These are phyloP conservation scores for Oreohelix idahoensis DNA, from an alignment of 1,140 invertebrate genomes.

Conservation along the genomic window DNA sequence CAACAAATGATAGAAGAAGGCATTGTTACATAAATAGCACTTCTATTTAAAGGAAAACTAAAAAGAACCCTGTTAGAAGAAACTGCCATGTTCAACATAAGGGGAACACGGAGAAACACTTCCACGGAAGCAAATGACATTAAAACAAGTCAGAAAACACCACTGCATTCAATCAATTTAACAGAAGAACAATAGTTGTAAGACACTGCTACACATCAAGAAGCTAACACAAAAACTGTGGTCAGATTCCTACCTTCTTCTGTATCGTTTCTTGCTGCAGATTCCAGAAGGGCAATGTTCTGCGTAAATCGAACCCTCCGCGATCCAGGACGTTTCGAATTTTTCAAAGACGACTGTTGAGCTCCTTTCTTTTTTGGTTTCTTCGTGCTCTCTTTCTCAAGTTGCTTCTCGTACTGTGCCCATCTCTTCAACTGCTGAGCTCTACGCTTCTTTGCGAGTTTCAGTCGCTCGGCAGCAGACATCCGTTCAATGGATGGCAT, in stretches of 20 bases:
- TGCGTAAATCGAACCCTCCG: slow-evolving; percentile 86
- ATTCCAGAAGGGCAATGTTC: slow-evolving; percentile 93
- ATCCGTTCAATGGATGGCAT: slow-evolving; percentile 93
- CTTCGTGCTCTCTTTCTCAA: slow-evolving; percentile 79
- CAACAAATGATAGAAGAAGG: too few relatives aligned
- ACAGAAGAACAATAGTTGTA: too few relatives aligned
- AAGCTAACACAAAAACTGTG: too few relatives aligned
- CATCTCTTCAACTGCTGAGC: slow-evolving; percentile 91
- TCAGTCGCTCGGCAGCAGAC: slow-evolving; percentile 91
- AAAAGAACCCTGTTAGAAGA: too few relatives aligned
- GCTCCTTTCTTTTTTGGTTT: slow-evolving; percentile 68
- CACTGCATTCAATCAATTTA: too few relatives aligned
- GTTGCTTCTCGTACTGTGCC: slow-evolving; percentile 78
- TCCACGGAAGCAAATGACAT: too few relatives aligned
- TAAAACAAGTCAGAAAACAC: too few relatives aligned
- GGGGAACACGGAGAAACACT: too few relatives aligned
- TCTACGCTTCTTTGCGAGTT: slow-evolving; percentile 89
- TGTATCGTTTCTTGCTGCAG: slow-evolving; percentile 94
- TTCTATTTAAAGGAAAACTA: too few relatives aligned
- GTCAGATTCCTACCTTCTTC: slow-evolving; percentile 93
- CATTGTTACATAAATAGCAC: too few relatives aligned
- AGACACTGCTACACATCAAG: too few relatives aligned
- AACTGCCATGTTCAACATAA: too few relatives aligned
- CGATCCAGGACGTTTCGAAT: slow-evolving; percentile 52
- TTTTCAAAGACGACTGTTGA: slow-evolving; percentile 40